Evolutionary conservation across 1,140 invertebrate genomes (phyloP).

Genomic region (Bombus waltoni): DNA sequence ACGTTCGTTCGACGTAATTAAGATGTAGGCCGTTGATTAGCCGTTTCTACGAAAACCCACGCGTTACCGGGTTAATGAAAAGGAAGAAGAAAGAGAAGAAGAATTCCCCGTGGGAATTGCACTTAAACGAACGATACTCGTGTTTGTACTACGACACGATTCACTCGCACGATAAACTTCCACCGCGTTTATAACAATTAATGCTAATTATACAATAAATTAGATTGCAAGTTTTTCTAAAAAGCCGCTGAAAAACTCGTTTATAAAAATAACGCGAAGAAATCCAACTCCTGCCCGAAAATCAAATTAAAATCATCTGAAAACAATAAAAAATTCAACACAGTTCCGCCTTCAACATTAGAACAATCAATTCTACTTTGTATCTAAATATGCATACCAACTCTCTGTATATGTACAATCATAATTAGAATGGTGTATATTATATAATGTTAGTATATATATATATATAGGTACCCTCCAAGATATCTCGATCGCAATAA

Average conservation of each 20-base stretch:
- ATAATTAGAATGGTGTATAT: too few species aligned
- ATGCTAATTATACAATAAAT: background rate
- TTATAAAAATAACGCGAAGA: too few species aligned
- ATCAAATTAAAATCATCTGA: background rate
- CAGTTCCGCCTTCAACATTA: too few species aligned
- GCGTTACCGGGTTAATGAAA: constrained; percentile 24
- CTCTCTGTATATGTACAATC: too few species aligned
- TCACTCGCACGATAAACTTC: too few species aligned
- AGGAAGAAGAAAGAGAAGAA: constrained; percentile 11
- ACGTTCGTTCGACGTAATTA: constrained; percentile 21
- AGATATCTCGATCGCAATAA: too few species aligned
- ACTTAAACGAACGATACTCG: background rate
- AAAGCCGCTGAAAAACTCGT: background rate
- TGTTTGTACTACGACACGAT: background rate
- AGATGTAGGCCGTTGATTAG: constrained; percentile 54
- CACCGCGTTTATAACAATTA: background rate
- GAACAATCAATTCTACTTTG: too few species aligned
- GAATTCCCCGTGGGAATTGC: background rate
- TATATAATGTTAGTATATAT: too few species aligned
- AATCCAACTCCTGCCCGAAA: background rate
- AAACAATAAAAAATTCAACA: too few species aligned
- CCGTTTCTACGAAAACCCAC: constrained; percentile 31
- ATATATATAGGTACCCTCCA: too few species aligned
- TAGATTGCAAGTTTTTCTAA: background rate
- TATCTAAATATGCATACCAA: too few species aligned